A percentile compares a stretch with the other conserved stretches of the same genome.
phyloP scores from a whole-genome alignment of 2,113 vertebrate species.

The Pollimyrus isidori region DNA sequence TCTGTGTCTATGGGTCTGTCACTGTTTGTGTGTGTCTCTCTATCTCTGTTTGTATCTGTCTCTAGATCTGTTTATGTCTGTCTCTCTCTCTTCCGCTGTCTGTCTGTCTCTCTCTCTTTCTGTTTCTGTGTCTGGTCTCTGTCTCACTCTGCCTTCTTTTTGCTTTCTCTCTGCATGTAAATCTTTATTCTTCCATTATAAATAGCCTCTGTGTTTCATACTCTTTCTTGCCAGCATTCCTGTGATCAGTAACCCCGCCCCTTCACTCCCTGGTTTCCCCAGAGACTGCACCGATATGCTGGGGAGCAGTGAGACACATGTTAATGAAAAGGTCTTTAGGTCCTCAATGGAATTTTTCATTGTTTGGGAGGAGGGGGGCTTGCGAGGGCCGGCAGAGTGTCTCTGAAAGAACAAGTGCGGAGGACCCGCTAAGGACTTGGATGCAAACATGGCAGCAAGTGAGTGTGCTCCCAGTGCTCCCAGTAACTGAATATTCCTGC shows the following conservation, averaged over 20 bases:
- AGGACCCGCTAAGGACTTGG: background rate
- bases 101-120: background rate
- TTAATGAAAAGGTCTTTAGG: conserved; percentile 2
- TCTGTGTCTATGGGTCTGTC: too few species aligned
- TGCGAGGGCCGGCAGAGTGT: background rate
- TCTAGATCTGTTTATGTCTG: background rate
- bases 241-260: background rate
- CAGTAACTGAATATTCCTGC: background rate
- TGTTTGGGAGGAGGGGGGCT: background rate
- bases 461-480: background rate
- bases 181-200: background rate
- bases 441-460: background rate
- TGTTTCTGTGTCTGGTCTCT: background rate
- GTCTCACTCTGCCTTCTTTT: background rate
- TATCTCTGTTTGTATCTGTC: background rate
- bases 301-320: background rate
- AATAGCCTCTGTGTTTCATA: background rate
- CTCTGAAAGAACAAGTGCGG: background rate
- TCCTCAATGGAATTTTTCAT: background rate
- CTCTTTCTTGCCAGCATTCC: background rate
- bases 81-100: background rate
- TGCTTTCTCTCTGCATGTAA: background rate
- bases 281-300: background rate
- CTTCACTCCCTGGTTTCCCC: background rate
- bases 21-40: background rate